phyloP scores from a whole-genome alignment of 2,113 vertebrate genomes.

The Mola mola region DNA sequence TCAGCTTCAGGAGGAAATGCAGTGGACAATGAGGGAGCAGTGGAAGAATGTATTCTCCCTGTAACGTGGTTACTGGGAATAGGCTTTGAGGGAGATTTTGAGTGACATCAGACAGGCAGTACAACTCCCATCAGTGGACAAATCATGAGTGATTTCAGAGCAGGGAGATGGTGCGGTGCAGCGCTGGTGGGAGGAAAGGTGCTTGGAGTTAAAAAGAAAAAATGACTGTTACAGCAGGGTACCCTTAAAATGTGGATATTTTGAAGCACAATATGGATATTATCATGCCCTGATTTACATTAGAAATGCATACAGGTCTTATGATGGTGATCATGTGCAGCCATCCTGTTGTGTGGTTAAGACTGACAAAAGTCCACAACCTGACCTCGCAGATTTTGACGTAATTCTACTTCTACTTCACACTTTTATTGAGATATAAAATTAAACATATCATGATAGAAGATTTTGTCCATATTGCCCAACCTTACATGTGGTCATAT shows the following conservation, averaged over 20 bases:
- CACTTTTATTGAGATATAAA: no score
- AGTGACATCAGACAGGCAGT: conserved; percentile 63
- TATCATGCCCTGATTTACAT: not conserved
- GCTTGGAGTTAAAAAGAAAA: not conserved
- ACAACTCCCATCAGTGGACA: conserved; percentile 59
- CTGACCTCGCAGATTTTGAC: no score
- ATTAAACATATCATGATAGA: no score
- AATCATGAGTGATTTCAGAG: conserved; percentile 61
- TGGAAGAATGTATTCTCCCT: conserved; percentile 67
- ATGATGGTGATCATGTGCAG: not conserved
- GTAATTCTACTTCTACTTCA: no score
- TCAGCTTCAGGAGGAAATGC: conserved; percentile 52
- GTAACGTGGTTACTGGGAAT: conserved; percentile 79
- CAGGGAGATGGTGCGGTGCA: conserved; percentile 19
- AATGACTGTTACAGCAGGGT: no score
- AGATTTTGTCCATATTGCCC: no score
- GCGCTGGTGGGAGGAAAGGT: not conserved
- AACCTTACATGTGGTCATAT: not conserved
- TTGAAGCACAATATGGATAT: no score
- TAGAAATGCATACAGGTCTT: not conserved
- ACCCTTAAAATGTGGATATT: no score
- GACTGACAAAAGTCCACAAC: no score
- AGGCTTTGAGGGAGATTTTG: conserved; percentile 73
- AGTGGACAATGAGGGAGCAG: conserved; percentile 71
- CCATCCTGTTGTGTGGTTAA: no score